Conservation (phyloP, 2,113 vertebrate genomes). For the Corythoichthys haematopterus region DNA sequence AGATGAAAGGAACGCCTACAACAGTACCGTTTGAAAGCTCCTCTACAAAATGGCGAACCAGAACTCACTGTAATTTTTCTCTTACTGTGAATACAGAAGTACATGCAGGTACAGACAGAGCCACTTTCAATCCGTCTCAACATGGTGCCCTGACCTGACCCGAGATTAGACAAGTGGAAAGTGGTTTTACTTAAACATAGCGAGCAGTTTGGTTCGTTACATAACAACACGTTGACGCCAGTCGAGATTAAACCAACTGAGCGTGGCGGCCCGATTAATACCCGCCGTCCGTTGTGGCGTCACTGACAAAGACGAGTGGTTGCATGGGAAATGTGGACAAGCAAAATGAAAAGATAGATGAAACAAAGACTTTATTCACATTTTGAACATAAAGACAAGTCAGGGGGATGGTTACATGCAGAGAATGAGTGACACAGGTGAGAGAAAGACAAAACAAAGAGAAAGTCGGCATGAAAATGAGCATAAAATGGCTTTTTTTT, state of each 20-base stretch:
- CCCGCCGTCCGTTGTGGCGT: constrained; percentile 23
- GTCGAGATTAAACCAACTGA: constrained; percentile 5
- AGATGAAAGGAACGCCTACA: neutral
- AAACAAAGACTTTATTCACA: constrained; percentile 50
- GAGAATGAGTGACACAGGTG: constrained; percentile 12
- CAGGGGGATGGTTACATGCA: constrained; percentile 26
- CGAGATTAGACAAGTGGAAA: neutral
- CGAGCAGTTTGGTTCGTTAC: constrained; percentile 15
- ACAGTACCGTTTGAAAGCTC: neutral
- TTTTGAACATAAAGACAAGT: constrained; percentile 21
- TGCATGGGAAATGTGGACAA: neutral
- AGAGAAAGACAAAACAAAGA: constrained; percentile 11
- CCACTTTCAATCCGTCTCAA: constrained; percentile 36
- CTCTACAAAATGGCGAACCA: neutral
- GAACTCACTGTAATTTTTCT: no score
- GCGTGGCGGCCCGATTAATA: constrained; percentile 31
- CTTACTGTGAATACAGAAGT: constrained; percentile 12
- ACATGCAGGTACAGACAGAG: constrained; percentile 1
- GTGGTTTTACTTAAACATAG: neutral
- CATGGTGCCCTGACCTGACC: constrained; percentile 8
- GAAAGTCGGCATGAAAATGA: constrained; percentile 39
- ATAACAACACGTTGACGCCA: constrained; percentile 29
- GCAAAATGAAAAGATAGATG: constrained; percentile 19
- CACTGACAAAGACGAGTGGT: constrained; percentile 14
- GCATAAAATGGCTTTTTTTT: constrained; percentile 14